Conservation (phyloP, 1,140 invertebrate genomes). For the Zaprionus vittiger region DNA sequence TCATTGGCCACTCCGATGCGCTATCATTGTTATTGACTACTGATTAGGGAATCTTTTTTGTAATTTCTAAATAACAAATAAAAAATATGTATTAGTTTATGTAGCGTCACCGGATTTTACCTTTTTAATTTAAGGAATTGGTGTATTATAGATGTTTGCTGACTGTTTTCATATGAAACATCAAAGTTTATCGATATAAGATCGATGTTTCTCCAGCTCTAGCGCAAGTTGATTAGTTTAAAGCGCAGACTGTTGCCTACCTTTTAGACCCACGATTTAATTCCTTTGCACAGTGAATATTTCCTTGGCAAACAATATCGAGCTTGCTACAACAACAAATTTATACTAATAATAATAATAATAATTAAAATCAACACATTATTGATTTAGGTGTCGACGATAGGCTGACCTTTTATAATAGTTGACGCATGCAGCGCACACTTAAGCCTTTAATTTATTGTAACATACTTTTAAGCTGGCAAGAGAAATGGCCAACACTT, state of each 20-base stretch:
- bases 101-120: no score
- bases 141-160: no score
- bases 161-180: no score
- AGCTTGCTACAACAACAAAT: not conserved
- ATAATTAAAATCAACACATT: not conserved
- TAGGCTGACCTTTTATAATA: conserved; percentile 31
- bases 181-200: no score
- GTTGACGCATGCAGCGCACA: not conserved
- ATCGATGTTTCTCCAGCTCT: no score
- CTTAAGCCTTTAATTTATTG: conserved; percentile 64
- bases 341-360: no score
- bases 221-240: not conserved
- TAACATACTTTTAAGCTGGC: conserved; percentile 58
- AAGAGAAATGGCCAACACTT: conserved; percentile 47
- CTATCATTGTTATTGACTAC: no score
- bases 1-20: no score
- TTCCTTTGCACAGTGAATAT: not conserved
- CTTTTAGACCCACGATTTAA: conserved; percentile 18
- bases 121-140: no score
- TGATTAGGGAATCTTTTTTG: no score
- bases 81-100: no score
- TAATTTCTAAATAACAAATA: no score
- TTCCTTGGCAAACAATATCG: conserved; percentile 10
- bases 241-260: conserved; percentile 28
- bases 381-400: conserved; percentile 10